phyloP scores from a whole-genome alignment of 2,888 invertebrate genomes.

The Campoplex capitator region DNA sequence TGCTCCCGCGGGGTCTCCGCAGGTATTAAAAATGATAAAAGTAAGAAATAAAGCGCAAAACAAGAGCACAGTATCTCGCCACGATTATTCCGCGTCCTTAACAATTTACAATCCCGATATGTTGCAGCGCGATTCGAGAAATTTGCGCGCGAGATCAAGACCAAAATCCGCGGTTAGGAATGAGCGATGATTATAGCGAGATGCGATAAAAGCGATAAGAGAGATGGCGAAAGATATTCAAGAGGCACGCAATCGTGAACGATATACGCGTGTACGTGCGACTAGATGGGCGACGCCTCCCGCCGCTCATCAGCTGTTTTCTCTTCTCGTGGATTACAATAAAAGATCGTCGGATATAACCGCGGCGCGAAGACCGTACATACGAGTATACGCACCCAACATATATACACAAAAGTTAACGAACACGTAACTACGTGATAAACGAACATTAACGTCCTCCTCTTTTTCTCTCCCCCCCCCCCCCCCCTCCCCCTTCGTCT shows the following conservation, averaged over 20 bases:
- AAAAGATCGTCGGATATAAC: conserved; percentile 33
- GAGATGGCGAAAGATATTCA: conserved; percentile 21
- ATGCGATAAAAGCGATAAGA: conserved; percentile 40
- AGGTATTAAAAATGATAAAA: no score
- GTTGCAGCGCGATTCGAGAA: conserved; percentile 7
- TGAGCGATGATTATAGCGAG: conserved; percentile 37
- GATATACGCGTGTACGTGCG: conserved; percentile 6
- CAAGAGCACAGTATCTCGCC: neutral
- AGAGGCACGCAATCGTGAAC: conserved; percentile 48
- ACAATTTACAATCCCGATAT: neutral
- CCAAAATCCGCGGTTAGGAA: conserved; percentile 21
- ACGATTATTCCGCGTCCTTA: neutral
- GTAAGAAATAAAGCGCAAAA: neutral
- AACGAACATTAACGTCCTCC: conserved; percentile 67
- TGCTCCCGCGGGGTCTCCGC: no score
- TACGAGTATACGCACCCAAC: conserved; percentile 17
- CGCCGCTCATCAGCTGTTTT: conserved; percentile 50
- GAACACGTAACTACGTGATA: conserved; percentile 60
- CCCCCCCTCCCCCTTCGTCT: neutral
- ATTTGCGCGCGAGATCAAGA: conserved; percentile 14
- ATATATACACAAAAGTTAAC: conserved; percentile 20
- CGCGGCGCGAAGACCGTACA: conserved; percentile 8
- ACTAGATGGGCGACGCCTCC: conserved; percentile 4
- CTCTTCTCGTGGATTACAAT: conserved; percentile 44
- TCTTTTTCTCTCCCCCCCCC: conserved; percentile 23